Evolutionary conservation across 2,113 vertebrate genomes (phyloP).

Genomic region (Syrrhaptes paradoxus): DNA sequence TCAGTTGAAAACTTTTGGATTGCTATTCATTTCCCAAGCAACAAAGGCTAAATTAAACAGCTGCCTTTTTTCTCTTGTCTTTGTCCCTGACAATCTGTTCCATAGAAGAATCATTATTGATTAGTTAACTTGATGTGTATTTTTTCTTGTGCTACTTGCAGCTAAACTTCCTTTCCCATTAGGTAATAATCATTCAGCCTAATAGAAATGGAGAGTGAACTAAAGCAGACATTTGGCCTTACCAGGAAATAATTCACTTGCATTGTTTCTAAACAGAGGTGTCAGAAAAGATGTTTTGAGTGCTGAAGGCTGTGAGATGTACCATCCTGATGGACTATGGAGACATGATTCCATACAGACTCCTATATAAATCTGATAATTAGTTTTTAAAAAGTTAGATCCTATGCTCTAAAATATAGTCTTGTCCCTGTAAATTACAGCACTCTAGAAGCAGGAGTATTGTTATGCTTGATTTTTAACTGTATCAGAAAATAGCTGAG

Average conservation of each 20-base stretch:
- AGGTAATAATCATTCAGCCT: neutral
- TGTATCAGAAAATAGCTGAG: constrained; percentile 24
- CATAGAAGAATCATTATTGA: neutral
- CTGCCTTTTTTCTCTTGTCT: neutral
- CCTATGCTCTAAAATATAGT: neutral
- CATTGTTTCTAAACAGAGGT: neutral
- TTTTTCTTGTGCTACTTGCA: constrained; percentile 37
- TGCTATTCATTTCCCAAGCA: neutral
- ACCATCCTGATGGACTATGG: neutral
- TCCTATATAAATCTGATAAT: neutral
- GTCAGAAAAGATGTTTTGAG: neutral
- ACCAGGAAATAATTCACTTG: neutral
- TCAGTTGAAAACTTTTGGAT: neutral
- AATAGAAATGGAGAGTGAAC: neutral
- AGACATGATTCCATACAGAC: neutral
- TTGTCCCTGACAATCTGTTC: neutral
- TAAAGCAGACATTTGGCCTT: neutral
- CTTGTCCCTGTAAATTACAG: constrained; percentile 13
- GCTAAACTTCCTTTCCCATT: constrained; percentile 2
- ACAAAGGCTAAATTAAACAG: neutral
- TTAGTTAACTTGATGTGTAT: neutral
- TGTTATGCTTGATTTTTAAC: constrained; percentile 36
- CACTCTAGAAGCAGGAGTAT: neutral
- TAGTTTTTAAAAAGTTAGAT: neutral
- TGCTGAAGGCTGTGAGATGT: neutral